Evolutionary conservation across 2,888 invertebrate species (phyloP).

Genomic region (Cephus pygmeus): DNA sequence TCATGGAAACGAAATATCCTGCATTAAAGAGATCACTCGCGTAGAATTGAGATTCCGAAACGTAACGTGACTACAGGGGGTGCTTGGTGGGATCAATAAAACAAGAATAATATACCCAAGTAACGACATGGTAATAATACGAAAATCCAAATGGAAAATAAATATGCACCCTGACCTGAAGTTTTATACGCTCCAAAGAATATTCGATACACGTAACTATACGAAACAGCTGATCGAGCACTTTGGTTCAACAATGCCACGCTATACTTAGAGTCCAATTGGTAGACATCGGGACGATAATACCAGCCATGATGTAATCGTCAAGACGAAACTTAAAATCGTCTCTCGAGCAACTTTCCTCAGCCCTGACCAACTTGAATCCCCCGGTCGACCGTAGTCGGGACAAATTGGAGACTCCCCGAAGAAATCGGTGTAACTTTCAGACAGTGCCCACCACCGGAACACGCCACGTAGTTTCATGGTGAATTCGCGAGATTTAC

Average conservation of each 20-base stretch:
- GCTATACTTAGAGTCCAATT: background rate
- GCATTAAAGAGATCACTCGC: constrained; percentile 25
- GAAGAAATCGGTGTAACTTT: background rate
- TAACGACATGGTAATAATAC: background rate
- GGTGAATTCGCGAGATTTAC: background rate
- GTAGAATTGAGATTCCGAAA: constrained; percentile 13
- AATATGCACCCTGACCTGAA: background rate
- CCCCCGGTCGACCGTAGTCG: background rate
- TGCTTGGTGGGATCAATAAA: background rate
- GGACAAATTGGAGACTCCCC: background rate
- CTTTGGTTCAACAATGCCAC: background rate
- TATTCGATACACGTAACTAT: background rate
- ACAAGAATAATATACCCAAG: background rate
- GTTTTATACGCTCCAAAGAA: background rate
- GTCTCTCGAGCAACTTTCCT: background rate
- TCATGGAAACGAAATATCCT: constrained; percentile 46
- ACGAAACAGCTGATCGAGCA: background rate
- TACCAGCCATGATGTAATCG: background rate
- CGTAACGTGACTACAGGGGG: background rate
- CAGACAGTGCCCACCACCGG: background rate
- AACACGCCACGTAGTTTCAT: background rate
- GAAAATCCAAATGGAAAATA: background rate
- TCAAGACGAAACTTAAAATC: background rate
- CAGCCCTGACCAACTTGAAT: background rate
- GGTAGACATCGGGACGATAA: background rate